A percentile compares a stretch with the other conserved stretches of the same genome.
phyloP scores from a whole-genome alignment of 2,888 invertebrate genomes.

The Drosophila mimetica region DNA sequence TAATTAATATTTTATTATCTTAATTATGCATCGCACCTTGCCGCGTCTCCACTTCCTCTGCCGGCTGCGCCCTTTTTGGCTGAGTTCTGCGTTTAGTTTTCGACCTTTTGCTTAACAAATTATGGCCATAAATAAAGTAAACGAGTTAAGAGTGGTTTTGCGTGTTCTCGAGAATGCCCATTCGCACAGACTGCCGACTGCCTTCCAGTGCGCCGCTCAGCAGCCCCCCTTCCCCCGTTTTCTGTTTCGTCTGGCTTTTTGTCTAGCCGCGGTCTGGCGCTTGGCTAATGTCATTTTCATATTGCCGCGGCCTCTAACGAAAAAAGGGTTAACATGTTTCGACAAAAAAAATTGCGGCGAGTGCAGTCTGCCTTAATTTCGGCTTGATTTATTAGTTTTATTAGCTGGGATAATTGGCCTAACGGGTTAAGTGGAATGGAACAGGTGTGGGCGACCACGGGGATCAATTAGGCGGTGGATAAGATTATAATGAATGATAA shows the following conservation, averaged over 20 bases:
- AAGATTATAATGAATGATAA: not conserved
- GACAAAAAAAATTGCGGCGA: slow-evolving; percentile 55
- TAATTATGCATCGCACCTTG: slow-evolving; percentile 83
- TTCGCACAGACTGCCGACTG: slow-evolving; percentile 27
- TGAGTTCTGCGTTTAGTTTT: slow-evolving; percentile 60
- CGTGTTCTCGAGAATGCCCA: slow-evolving; percentile 56
- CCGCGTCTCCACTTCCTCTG: slow-evolving; percentile 23
- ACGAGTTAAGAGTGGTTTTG: slow-evolving; percentile 81
- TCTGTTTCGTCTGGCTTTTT: slow-evolving; percentile 18
- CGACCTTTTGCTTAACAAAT: slow-evolving; percentile 82
- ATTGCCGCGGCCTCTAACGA: slow-evolving; percentile 34
- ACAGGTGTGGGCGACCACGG: slow-evolving; percentile 31
- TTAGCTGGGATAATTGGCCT: slow-evolving; percentile 69
- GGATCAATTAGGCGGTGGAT: not conserved
- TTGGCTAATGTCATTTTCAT: slow-evolving; percentile 76
- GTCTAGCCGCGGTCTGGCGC: slow-evolving; percentile 71
- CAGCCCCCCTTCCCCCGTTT: slow-evolving; percentile 21
- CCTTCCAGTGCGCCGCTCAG: slow-evolving; percentile 3
- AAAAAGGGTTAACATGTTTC: slow-evolving; percentile 60
- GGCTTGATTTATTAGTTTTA: slow-evolving; percentile 69
- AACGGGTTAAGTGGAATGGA: slow-evolving; percentile 25
- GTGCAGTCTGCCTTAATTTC: slow-evolving; percentile 51
- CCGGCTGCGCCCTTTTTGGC: slow-evolving; percentile 49
- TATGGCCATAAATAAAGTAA: slow-evolving; percentile 82
- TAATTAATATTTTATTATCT: slow-evolving; percentile 83